Percentiles rank a stretch among this genome's conserved stretches.
Conservation (phyloP, 92 coral and sea anemone genomes). For the Chrysogorgia sp. region DNA sequence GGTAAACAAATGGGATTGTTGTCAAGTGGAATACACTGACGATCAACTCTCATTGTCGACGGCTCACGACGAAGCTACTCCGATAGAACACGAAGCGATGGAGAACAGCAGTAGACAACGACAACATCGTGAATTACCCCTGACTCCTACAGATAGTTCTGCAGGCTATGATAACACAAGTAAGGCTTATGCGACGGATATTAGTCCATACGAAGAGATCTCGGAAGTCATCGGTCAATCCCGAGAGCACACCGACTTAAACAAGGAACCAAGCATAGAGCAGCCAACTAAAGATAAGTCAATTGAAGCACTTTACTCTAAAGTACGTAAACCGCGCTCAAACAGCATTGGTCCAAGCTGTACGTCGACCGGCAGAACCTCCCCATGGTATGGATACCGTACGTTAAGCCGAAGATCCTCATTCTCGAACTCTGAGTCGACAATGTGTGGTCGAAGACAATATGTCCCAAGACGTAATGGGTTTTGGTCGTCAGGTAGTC, state of each 20-base stretch:
- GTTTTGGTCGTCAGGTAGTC: slow-evolving; percentile 28
- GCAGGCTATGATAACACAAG: slow-evolving; percentile 19
- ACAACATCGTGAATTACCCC: slow-evolving; percentile 18
- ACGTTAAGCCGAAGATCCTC: slow-evolving; percentile 23
- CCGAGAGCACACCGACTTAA: slow-evolving; percentile 11
- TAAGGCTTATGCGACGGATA: not conserved
- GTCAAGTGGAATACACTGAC: slow-evolving; percentile 20
- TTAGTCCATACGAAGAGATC: slow-evolving; percentile 35
- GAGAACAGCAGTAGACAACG: slow-evolving; percentile 12
- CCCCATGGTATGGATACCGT: slow-evolving; percentile 22
- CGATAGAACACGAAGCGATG: not conserved
- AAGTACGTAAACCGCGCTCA: slow-evolving; percentile 35
- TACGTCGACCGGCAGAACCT: slow-evolving; percentile 15
- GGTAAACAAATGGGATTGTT: slow-evolving; percentile 34
- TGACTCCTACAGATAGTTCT: slow-evolving; percentile 1
- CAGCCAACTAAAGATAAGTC: not conserved
- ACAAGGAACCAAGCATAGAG: slow-evolving; percentile 6
- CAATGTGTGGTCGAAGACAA: not conserved
- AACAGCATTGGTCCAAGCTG: slow-evolving; percentile 17
- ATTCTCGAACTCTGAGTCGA: slow-evolving; percentile 2
- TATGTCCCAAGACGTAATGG: not conserved
- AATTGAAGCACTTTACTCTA: slow-evolving; percentile 27
- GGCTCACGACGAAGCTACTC: slow-evolving; percentile 13
- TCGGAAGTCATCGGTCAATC: slow-evolving; percentile 29
- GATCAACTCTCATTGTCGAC: slow-evolving; percentile 32